Conservation (phyloP, 2,113 vertebrate genomes). For the Malurus elegans region DNA sequence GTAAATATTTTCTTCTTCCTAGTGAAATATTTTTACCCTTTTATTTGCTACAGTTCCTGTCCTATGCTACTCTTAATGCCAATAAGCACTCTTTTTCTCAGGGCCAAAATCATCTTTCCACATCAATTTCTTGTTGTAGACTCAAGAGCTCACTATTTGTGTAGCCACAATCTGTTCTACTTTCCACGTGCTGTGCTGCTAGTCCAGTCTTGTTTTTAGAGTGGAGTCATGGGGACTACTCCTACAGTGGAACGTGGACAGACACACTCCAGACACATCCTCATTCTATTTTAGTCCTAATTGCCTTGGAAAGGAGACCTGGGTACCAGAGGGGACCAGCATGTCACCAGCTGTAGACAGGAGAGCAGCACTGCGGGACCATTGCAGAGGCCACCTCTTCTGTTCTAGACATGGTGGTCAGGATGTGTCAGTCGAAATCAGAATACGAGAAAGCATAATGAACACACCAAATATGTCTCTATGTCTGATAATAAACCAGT, state of each 20-base stretch:
- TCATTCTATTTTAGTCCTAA: not conserved
- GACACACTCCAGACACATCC: not conserved
- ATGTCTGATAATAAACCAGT: not conserved
- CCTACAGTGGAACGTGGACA: not conserved
- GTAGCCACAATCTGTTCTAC: not conserved
- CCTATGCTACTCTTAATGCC: not conserved
- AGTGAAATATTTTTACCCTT: not conserved
- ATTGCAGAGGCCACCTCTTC: not conserved
- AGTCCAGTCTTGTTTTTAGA: not conserved
- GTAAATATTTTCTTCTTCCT: constrained; percentile 11
- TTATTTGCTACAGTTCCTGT: not conserved
- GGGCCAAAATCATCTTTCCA: not conserved
- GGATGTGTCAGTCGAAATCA: not conserved
- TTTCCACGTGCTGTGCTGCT: not conserved
- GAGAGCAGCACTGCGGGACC: not conserved
- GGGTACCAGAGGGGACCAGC: not conserved
- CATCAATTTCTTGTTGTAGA: not conserved
- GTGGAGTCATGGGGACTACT: not conserved
- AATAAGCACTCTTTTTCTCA: not conserved
- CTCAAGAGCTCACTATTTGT: not conserved
- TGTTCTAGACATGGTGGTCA: not conserved
- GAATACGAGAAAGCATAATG: not conserved
- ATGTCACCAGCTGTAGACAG: not conserved
- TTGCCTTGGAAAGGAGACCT: not conserved
- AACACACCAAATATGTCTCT: not conserved